Percentiles rank a stretch among this genome's conserved stretches.
Conservation (phyloP, 2,888 invertebrate genomes). For the Aphrophora alni region DNA sequence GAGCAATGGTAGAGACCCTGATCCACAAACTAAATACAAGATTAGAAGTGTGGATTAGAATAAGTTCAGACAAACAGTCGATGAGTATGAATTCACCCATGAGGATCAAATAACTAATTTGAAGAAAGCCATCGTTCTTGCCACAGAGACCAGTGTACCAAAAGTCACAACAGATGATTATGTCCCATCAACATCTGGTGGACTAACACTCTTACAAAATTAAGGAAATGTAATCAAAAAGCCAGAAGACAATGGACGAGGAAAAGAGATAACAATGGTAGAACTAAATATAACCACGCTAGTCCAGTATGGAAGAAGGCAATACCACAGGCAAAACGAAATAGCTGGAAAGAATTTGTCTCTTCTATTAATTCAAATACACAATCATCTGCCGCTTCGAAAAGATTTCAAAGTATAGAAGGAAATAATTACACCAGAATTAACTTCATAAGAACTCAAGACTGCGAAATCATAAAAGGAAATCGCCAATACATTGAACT, state of each 20-base stretch:
- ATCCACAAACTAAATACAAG: neutral
- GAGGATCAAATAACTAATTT: neutral
- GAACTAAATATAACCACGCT: slow-evolving; percentile 2
- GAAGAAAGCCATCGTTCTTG: neutral
- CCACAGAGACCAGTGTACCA: neutral
- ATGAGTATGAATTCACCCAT: neutral
- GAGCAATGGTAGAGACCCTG: neutral
- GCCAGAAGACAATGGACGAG: slow-evolving; percentile 18
- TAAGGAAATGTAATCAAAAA: slow-evolving; percentile 10
- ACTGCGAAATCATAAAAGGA: neutral
- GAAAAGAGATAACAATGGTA: neutral
- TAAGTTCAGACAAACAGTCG: neutral
- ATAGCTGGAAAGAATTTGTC: too few species aligned
- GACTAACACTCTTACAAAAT: neutral
- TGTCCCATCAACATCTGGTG: neutral
- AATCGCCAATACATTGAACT: neutral
- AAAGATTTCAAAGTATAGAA: slow-evolving; percentile 4
- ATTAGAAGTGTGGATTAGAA: neutral
- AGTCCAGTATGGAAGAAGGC: too few species aligned
- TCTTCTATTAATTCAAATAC: too few species aligned
- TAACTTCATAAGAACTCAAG: neutral
- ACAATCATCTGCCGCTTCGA: too few species aligned
- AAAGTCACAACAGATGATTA: neutral
- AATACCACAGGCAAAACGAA: neutral
- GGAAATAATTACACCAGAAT: neutral